Base-by-base conservation (phyloP, 2,113 vertebrate species). In the Empidonax traillii region DNA sequence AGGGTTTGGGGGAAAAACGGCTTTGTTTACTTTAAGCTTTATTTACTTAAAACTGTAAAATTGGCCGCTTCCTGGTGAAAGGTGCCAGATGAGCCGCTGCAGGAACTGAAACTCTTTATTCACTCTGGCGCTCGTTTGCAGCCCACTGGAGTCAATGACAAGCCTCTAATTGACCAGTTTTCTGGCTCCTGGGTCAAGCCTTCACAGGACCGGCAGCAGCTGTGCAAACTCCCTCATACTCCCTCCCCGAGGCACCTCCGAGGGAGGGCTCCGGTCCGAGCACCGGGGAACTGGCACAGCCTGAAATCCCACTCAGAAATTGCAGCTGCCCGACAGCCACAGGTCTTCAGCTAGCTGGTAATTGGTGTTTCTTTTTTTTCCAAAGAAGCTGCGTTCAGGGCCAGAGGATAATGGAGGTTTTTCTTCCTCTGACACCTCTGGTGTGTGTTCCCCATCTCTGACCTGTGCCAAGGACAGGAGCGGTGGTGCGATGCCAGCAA, bases 101-200 rank as follows among this genome's bases (percentile, higher is more conserved):
- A 91, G 95, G 87, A 96, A 97, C 95, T 96, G 85, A 96, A 97
- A 95, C 93, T 39, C 95, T 95, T 96, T 97, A 93, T 97, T 96
- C 85, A 2, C 35, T 28, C 85, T 33, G 90, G 91, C 83, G 44
- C 94, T 93, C 53, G 20, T 76, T 91, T 80, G 94, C 93, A 94
- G 89, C 93, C 89, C 87, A 82, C 30, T 14, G 87, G 91, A 96
- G 74, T 37, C 94, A 76, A 49, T 8, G 91, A 95, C 95, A 97
- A 97, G 76, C 93, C 86, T 89, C 63, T 89, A 89, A 97, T 94
- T 97, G 93, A 97, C 19, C 27, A 22, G 21, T 28, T 93, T 96
- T 84, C 87, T 96, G 94, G 93, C 94, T 96, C 58, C 84, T 14
- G 82, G 59, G 61, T 16, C 75, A 13, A 16, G 43, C 59, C 91